A percentile compares a stretch with the other conserved stretches of the same genome.
Evolutionary conservation across 2,113 vertebrate species (phyloP).

Genomic region (Lophius piscatorius): DNA sequence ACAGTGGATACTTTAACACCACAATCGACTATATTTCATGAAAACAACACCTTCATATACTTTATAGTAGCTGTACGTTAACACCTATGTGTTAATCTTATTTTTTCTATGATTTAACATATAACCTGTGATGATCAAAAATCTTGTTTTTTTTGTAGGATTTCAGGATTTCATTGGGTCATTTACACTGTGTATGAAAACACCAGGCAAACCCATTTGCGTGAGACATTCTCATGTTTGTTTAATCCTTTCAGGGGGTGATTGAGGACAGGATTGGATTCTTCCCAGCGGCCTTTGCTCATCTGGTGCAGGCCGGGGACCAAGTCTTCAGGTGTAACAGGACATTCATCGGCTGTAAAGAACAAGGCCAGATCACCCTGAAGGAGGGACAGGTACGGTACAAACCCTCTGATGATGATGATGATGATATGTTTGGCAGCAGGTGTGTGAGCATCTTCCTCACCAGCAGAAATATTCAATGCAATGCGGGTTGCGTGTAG

Average conservation of each 20-base stretch:
- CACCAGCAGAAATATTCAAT: too few relatives aligned
- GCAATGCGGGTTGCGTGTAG: too few relatives aligned
- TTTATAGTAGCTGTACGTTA: not conserved
- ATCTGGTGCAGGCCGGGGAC: constrained; percentile 85
- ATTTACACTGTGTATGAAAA: too few relatives aligned
- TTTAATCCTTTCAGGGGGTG: constrained; percentile 82
- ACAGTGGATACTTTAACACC: not conserved
- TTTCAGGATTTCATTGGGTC: constrained; percentile 3
- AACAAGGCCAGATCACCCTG: constrained; percentile 94
- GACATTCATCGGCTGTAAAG: constrained; percentile 93
- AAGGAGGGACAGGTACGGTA: constrained; percentile 93
- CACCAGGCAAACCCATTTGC: not conserved
- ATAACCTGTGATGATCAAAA: too few relatives aligned
- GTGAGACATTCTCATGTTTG: constrained; percentile 5
- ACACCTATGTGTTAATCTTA: not conserved
- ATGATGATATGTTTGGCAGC: too few relatives aligned
- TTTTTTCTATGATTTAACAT: too few relatives aligned
- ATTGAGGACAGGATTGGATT: constrained; percentile 92
- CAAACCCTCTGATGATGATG: too few relatives aligned
- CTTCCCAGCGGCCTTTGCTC: constrained; percentile 94
- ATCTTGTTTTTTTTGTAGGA: too few relatives aligned
- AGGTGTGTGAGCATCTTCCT: not conserved
- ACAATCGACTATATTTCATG: too few relatives aligned
- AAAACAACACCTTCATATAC: too few relatives aligned
- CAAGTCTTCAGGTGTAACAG: constrained; percentile 90